Base-by-base conservation (phyloP, 2,888 invertebrate species). In the Drosophila planitibia region DNA sequence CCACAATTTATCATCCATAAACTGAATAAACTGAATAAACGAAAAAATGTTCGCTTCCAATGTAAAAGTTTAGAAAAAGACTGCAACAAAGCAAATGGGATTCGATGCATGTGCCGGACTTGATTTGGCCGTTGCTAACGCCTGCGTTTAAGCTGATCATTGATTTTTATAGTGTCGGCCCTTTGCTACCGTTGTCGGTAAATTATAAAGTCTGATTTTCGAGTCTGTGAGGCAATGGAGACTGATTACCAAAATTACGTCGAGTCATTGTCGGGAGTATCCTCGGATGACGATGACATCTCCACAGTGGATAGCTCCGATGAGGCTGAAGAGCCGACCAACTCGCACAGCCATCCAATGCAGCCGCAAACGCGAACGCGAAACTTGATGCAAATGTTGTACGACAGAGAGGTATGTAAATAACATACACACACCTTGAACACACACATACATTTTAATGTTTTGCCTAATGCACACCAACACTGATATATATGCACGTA, bases 251-350 rank as follows among this genome's bases (percentile, higher is more conserved):
- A 86, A 54, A 76, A 79, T 74, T 86, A 82, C 58, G 87, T 83
- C 51, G 91, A 90, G 78, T 89, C 90, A 58, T 76, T 90, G 73
- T 90, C 91, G 25, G 89, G 86, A 32, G 87, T 85, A 53, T 90
- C 91, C 6, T 89, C 91, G 28, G 91, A 90, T 53, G 91, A 90
- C 25, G 91, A 91, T 39, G 91, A 92, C 62, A 82, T 85, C 33
- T 92, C 88, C 49, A 80, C 82, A 53, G 80, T 87, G 58, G 92
- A 92, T 70, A 91, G 90, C 62, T 92, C 92, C 32, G 91, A 91
- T 68, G 91, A 91, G 62, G 82, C 77, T 22, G 85, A 90, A 16
- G 89, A 89, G 35, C 60, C 68, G 55, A 58, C 61, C 57, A 69
- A 49, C 35, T 35, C 53, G 30, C 73, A 76, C 52, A 72, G 19